Evolutionary conservation across 2,113 vertebrate species (phyloP), one percentile per base, ranked within the genome.

Genomic region (Orycteropus afer): DNA sequence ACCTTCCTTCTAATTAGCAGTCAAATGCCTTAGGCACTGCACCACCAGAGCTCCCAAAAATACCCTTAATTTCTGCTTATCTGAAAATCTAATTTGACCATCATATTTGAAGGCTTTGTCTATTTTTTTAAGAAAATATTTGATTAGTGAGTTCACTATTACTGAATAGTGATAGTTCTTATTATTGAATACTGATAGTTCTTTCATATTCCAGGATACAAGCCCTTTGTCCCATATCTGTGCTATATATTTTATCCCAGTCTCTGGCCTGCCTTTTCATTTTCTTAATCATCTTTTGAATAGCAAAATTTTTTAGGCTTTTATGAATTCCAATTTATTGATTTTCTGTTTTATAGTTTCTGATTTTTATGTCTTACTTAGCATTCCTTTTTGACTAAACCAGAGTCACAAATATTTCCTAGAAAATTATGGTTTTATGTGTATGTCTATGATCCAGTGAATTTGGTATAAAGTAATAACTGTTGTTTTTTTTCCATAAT

Each of bases 241-340:
- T 29, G n/a, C 17, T 57, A 25, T 61, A 53, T 23, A 67, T 71
- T 90, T 90, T 71, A 37, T 32, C 53, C 15, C 23, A 32, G 14
- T 63, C 42, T 29, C 23, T 90, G 40, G 11, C 57, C 40, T 74
- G 47, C 42, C 34, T 61, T 91, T 40, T 51, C 25, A n/a, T 53
- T 34, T 91, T 84, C 78, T 61, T 76, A 76, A 40, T 59, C n/a
- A n/a, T 91, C 42, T 76, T 84, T 63, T 74, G 80, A 63, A 63
- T 45, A 84, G 18, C 79, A 84, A 53, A 63, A 63, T 6, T 65
- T n/a, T 65, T 65, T 34, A 65, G 49, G 25, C 23, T 84, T 84
- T 91, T 53, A 27, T 63, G n/a, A 91, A 84, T 74, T 77, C 81
- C 74, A 34, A 51, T 83, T 61, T 74, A 76, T 78, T 23, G 49